Evolutionary conservation across 2,113 vertebrate species (phyloP), one percentile per base, ranked within the genome.

Genomic region (Otolemur garnettii): DNA sequence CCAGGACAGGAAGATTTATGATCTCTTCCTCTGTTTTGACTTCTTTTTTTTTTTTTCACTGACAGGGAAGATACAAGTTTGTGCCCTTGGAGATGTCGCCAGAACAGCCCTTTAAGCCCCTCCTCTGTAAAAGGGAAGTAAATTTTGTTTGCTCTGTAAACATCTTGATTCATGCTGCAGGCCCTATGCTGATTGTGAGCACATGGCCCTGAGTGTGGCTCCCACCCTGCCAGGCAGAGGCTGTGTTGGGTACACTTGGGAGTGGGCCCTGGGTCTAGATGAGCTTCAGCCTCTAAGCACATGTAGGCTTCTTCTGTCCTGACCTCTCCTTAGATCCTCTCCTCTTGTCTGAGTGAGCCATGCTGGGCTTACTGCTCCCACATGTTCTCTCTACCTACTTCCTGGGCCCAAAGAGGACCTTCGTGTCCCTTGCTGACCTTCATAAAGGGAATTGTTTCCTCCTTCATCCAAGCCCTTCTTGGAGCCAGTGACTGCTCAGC

Each of bases 1-100:
- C 38, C 0, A 6, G 77, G 62, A 33, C 26, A 3, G 38, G 55
- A 45, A 2, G 4, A 19, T 22, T 15, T 3, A 0, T 8, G 2
- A 4, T 19, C 33, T 74, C 42, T 60, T 0, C 0, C 50, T 80
- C 60, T 86, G 50, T 82, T 60, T 30, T 86, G 42, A 92, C 55
- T 17, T n/a, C n/a, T 64, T 15, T 57, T 24, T 55, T 26, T 35
- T 64, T 22, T 87, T n/a, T n/a, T 50, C 59, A 80, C 57, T 74
- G 35, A 64, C 81, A 80, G 80, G 57, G 30, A 38, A 64, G 35
- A 75, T 26, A 14, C 30, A 19, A 5, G 35, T 10, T 0, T 26
- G n/a, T 33, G 8, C 35, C 33, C 4, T 13, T 35, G 87, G 66
- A 50, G 28, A 55, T 19, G 18, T 75, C 22, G 24, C 26, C n/a